Conservation (phyloP, 2,113 vertebrate species). For the Onychorhynchus coronatus region DNA sequence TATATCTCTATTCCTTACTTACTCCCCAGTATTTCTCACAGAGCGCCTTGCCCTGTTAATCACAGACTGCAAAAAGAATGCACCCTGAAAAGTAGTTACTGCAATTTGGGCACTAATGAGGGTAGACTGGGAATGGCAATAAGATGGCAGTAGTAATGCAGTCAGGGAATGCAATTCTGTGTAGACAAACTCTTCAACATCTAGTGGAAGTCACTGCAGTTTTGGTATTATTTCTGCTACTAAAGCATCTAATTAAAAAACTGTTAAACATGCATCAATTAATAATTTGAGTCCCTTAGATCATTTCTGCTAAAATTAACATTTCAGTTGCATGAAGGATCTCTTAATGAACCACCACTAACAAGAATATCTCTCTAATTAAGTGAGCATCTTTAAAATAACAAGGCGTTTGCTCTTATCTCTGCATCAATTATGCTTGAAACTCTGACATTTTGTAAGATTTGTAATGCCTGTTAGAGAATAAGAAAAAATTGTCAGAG, state of each 20-base stretch:
- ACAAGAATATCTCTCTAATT: conserved; percentile 54
- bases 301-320: conserved; percentile 40
- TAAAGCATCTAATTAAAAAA: conserved; percentile 43
- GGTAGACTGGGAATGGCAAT: neutral
- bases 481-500: neutral
- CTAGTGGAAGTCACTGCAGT: neutral
- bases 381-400: conserved; percentile 20
- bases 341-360: conserved; percentile 55
- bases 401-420: neutral
- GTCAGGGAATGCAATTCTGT: neutral
- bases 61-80: neutral
- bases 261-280: conserved; percentile 26
- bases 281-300: conserved; percentile 51
- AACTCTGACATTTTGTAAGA: neutral
- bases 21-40: neutral
- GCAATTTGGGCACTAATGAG: neutral
- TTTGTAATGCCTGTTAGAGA: conserved; percentile 6
- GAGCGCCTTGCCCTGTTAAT: neutral
- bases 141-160: neutral
- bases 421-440: neutral
- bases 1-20: neutral
- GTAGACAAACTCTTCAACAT: conserved; percentile 4
- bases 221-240: conserved; percentile 23
- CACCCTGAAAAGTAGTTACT: neutral
- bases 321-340: conserved; percentile 33